These are phyloP conservation scores for Drosophila seguyi DNA, from an alignment of 1,140 invertebrate species.

Conservation along the genomic window DNA sequence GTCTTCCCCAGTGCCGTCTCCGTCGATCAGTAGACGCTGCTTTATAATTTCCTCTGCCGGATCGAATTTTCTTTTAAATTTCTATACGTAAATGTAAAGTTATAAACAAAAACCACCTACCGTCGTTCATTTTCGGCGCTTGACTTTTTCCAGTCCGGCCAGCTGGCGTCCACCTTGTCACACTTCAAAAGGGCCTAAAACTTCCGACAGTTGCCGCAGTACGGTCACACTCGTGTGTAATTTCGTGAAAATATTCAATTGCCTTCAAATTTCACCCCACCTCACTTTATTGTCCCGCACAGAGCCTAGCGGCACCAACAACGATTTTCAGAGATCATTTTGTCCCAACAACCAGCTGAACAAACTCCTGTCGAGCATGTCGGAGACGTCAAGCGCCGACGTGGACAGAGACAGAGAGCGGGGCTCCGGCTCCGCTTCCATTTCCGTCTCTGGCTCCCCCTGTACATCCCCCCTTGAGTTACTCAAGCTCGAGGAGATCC, in stretches of 20 bases:
- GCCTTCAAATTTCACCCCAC: not conserved
- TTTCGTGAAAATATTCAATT: constrained; percentile 29
- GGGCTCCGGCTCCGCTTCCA: constrained; percentile 1
- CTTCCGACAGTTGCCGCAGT: constrained; percentile 2
- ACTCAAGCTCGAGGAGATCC: constrained; percentile 33
- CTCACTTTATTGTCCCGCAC: not conserved
- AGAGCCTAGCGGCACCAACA: not conserved
- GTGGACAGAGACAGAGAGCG: constrained; percentile 35
- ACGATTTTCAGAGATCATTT: not conserved
- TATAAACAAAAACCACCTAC: constrained; percentile 37
- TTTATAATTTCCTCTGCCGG: constrained; percentile 95
- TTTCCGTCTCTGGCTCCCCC: constrained; percentile 15
- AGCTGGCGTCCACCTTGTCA: constrained; percentile 10
- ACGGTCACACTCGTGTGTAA: constrained; percentile 22
- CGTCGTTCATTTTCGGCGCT: constrained; percentile 64
- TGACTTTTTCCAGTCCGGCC: not conserved
- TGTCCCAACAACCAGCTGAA: not conserved
- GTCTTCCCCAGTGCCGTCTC: constrained; percentile 98
- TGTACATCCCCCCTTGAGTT: constrained; percentile 3
- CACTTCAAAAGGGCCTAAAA: not conserved
- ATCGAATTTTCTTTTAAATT: not conserved
- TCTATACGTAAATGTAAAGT: not conserved
- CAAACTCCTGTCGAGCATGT: constrained; percentile 40
- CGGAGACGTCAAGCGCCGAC: constrained; percentile 53
- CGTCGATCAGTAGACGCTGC: constrained; percentile 95